Evolutionary conservation across 2,113 vertebrate genomes (phyloP).

Genomic region (Anarhynchus alexandrinus): DNA sequence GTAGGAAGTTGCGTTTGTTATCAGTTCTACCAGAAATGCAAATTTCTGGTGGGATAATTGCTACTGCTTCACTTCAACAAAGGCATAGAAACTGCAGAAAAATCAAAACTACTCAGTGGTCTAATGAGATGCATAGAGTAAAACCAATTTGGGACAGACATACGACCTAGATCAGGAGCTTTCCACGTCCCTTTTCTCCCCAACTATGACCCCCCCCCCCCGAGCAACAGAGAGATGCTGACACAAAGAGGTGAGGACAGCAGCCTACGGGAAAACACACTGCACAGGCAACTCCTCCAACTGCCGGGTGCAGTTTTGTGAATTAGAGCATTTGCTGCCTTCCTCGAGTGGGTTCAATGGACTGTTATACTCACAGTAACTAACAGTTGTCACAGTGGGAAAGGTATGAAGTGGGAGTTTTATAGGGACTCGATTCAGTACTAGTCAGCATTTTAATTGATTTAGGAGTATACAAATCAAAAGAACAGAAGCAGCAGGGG

Average conservation of each 20-base stretch:
- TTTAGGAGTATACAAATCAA: not conserved
- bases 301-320: not conserved
- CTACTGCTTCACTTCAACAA: not conserved
- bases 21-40: not conserved
- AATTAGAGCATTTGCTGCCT: not conserved
- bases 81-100: not conserved
- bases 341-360: not conserved
- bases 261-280: not conserved
- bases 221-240: not conserved
- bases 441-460: not conserved
- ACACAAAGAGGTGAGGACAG: no score
- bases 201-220: not conserved
- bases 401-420: not conserved
- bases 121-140: not conserved
- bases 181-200: not conserved
- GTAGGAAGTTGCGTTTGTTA: not conserved
- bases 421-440: not conserved
- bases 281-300: rapidly evolving
- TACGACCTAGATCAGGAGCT: not conserved
- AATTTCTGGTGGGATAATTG: not conserved
- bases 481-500: not conserved
- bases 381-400: not conserved
- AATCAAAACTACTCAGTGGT: not conserved
- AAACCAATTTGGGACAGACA: not conserved
- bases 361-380: not conserved